Base-by-base conservation (phyloP, 2,113 vertebrate species). In the Corythoichthys haematopterus region DNA sequence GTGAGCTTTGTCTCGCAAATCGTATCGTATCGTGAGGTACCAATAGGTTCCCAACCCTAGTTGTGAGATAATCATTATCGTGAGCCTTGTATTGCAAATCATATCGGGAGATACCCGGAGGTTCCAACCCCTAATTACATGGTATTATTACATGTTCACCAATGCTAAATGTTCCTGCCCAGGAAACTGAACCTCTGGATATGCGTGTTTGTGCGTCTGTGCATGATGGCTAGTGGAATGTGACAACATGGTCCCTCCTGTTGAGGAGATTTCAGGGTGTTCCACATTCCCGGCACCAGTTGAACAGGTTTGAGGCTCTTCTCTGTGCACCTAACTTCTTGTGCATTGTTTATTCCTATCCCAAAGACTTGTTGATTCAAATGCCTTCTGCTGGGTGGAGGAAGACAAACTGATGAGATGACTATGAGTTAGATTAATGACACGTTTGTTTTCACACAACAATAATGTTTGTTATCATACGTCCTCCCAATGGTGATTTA, bases 301-400 rank as follows among this genome's bases (percentile, higher is more conserved):
- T 74, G 37, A 2, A 79, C 86, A 74, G 84, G 86, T 88, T 88
- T 78, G 80, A 83, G 56, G 14, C 67, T 52, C 70, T 76, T 75
- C 67, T 81, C 35, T 55, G 35, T 67, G 65, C 38, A 43, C 59
- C 60, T 78, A 7, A 43, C 59, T 47, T 77, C 65, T 66, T 75
- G 45, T 33, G n/a, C 1, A 20, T 37, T 37, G 3, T 48, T 69
- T 11, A 16, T 48, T n/a, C 5, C 46, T 51, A 15, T 65, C 65
- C 69, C 0, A 59, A 66, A 62, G 38, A 20, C 51, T 56, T 56
- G 38, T 46, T 12, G 2, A 7, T 62, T 48, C 64, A 47, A 69
- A 71, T 15, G 20, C 35, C 60, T 37, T 72, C 15, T 48, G 6
- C 35, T n/a, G 62, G 65, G 70, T 63, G 79, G 64, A 70, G 64